A percentile compares a stretch with the other conserved stretches of the same genome.
These are phyloP conservation scores for Polia nebulosa DNA, from an alignment of 2,888 invertebrate species.

Conservation along the genomic window DNA sequence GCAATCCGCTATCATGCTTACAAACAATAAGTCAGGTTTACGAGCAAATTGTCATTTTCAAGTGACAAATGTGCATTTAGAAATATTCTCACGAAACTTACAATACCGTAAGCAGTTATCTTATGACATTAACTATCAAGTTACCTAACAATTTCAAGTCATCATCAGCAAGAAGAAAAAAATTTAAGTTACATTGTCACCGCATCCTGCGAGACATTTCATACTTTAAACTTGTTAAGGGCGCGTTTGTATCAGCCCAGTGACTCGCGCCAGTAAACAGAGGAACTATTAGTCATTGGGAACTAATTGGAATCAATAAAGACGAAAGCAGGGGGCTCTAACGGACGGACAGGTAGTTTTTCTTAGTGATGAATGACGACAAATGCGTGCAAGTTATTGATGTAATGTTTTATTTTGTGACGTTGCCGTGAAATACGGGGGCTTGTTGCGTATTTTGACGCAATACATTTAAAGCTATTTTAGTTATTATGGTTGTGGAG, in stretches of 20 bases:
- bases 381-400: conserved; percentile 52
- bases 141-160: conserved; percentile 72
- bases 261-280: conserved; percentile 64
- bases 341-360: conserved; percentile 62
- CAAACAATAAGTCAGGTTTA: conserved; percentile 46
- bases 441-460: conserved; percentile 18
- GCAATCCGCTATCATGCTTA: conserved; percentile 31
- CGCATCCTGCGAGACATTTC: conserved; percentile 70
- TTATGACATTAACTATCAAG: conserved; percentile 67
- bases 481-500: too few species aligned
- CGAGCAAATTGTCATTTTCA: conserved; percentile 49
- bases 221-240: conserved; percentile 67
- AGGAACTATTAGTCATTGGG: conserved; percentile 58
- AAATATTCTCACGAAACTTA: conserved; percentile 68
- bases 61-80: conserved; percentile 61
- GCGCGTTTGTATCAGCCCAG: conserved; percentile 67
- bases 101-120: conserved; percentile 57
- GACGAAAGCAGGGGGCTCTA: conserved; percentile 53
- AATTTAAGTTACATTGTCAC: conserved; percentile 62
- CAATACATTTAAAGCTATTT: background rate
- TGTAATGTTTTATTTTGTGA: conserved; percentile 53
- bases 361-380: conserved; percentile 58
- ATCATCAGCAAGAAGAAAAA: conserved; percentile 59
- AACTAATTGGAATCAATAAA: conserved; percentile 68
- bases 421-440: conserved; percentile 19